These are phyloP conservation scores for Glareola pratincola DNA, from an alignment of 2,113 vertebrate genomes.

Conservation along the genomic window DNA sequence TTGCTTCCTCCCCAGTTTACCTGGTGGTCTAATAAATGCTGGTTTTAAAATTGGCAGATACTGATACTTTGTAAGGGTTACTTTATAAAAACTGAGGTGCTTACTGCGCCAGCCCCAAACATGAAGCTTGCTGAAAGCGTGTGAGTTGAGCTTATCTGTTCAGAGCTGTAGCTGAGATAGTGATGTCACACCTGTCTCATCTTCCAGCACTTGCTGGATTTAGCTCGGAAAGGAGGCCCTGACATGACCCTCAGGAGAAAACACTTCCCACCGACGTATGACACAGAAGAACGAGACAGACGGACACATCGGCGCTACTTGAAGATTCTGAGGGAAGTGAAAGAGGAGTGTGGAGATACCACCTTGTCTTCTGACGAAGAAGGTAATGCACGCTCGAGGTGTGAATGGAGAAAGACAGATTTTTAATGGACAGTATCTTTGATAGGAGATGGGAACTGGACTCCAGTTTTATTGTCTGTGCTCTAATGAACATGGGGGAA, in stretches of 20 bases:
- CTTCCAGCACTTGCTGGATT: constrained; percentile 86
- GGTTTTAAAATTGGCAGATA: neutral
- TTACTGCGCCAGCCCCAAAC: accelerated
- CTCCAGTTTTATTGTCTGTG: neutral
- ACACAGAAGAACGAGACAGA: constrained; percentile 84
- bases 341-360: constrained; percentile 91
- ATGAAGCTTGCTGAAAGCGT: neutral
- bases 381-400: constrained; percentile 69
- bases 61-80: neutral
- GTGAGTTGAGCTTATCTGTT: neutral
- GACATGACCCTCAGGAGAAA: constrained; percentile 78
- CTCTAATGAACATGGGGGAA: neutral
- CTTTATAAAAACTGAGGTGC: neutral
- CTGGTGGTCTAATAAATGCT: neutral
- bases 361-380: constrained; percentile 93
- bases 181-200: neutral
- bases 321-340: constrained; percentile 91
- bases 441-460: neutral
- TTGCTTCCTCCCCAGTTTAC: neutral
- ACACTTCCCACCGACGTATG: constrained; percentile 63
- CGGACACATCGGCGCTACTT: constrained; percentile 83
- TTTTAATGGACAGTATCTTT: neutral
- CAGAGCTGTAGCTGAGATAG: neutral
- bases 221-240: constrained; percentile 85
- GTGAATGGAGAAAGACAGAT: neutral